A percentile compares a stretch with the other conserved stretches of the same genome.
Conservation (phyloP, 2,113 vertebrate genomes). For the Castor canadensis region DNA sequence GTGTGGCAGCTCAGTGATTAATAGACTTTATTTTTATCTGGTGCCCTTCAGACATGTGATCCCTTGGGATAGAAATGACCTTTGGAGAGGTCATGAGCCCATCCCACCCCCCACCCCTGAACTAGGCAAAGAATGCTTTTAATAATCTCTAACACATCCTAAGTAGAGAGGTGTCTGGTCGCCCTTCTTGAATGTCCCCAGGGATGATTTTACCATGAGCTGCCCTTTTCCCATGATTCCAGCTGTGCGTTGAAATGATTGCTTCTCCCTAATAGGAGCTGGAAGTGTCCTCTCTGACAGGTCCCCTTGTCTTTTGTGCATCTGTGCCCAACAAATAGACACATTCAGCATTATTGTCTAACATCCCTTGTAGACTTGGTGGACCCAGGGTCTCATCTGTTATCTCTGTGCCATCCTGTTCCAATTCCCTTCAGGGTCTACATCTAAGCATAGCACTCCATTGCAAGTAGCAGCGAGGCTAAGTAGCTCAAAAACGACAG, state of each 20-base stretch:
- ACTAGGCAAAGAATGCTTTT: conserved; percentile 70
- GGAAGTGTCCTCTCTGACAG: conserved; percentile 47
- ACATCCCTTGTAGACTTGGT: neutral
- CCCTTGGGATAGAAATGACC: conserved; percentile 76
- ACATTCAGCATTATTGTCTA: neutral
- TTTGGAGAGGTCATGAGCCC: conserved; percentile 75
- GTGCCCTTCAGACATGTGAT: conserved; percentile 74
- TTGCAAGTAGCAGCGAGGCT: conserved; percentile 19
- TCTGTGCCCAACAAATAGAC: conserved; percentile 37
- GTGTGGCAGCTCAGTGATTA: conserved; percentile 78
- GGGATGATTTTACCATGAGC: conserved; percentile 66
- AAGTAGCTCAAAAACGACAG: neutral
- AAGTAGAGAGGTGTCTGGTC: conserved; percentile 72
- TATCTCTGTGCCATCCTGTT: neutral
- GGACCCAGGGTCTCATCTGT: neutral
- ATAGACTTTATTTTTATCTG: conserved; percentile 78
- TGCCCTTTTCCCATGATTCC: conserved; percentile 63
- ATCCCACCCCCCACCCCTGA: neutral
- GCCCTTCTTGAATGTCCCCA: conserved; percentile 52
- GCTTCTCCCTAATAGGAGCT: conserved; percentile 56
- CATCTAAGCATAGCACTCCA: neutral
- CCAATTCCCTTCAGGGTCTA: neutral
- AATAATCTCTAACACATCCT: conserved; percentile 77
- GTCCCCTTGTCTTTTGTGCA: conserved; percentile 23
- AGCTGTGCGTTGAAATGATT: conserved; percentile 61